Evolutionary conservation across 2,797 vertebrate genomes (phyloP).

Genomic region (Arctocebus calabarensis): DNA sequence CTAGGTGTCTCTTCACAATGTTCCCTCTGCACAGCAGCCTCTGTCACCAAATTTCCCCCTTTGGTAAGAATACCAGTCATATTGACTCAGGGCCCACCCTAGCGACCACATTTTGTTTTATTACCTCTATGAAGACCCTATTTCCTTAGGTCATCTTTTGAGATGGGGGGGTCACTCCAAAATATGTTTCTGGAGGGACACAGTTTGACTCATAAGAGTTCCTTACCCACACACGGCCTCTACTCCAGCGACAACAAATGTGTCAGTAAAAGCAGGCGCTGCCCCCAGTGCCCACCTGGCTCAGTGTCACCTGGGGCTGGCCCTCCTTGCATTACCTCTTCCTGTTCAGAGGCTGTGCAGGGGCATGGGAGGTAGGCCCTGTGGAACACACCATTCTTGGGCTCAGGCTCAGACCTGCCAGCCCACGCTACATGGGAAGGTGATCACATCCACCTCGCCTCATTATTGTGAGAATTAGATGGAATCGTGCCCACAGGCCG

Average conservation of each 20-base stretch:
- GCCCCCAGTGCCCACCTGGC: not conserved
- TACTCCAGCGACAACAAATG: not conserved
- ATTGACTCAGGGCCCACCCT: not conserved
- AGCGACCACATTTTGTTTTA: not conserved
- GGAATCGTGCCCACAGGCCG: not conserved
- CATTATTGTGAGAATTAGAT: not conserved
- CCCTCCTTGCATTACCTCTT: not conserved
- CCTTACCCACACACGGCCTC: not conserved
- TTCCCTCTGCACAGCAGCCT: not conserved
- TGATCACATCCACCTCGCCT: not conserved
- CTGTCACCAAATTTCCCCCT: not conserved
- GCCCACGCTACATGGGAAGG: not conserved
- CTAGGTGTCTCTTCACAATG: not conserved
- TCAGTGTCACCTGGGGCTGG: accelerated
- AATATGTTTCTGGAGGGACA: not conserved
- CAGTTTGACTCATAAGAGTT: not conserved
- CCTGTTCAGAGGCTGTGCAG: not conserved
- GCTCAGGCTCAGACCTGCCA: not conserved
- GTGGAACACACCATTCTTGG: not conserved
- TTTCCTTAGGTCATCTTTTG: not conserved
- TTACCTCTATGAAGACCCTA: not conserved
- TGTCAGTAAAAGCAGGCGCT: not conserved
- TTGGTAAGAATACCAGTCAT: not conserved
- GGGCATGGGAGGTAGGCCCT: accelerated
- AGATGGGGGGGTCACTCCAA: not conserved